Conservation (phyloP, 2,113 vertebrate genomes). For the Etia nguti region DNA sequence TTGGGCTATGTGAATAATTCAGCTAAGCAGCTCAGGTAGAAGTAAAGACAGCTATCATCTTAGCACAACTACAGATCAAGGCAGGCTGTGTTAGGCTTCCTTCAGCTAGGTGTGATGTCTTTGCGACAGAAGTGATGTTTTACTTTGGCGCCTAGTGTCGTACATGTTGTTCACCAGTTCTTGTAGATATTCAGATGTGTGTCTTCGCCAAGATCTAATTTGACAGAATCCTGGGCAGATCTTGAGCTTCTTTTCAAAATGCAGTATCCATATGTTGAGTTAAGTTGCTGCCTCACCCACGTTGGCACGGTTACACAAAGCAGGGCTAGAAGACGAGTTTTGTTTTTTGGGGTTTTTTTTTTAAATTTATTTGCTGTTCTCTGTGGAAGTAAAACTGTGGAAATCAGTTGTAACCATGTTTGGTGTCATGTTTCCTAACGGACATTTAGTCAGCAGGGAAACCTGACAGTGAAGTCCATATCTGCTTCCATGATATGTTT, state of each 20-base stretch:
- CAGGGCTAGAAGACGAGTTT: not conserved
- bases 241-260: not conserved
- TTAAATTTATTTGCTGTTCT: accelerated
- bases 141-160: not conserved
- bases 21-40: conserved; percentile 48
- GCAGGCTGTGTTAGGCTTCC: not conserved
- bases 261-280: not conserved
- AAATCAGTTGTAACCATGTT: not conserved
- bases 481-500: not conserved
- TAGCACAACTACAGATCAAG: not conserved
- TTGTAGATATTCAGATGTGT: not conserved
- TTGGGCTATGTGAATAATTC: conserved; percentile 61
- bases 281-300: not conserved
- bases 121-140: not conserved
- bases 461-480: not conserved
- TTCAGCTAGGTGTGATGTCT: not conserved
- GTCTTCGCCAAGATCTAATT: accelerated
- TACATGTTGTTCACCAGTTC: not conserved
- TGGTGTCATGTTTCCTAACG: not conserved
- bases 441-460: not conserved
- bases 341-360: accelerated
- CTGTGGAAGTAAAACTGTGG: not conserved
- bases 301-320: not conserved
- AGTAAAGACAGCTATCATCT: not conserved
- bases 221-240: not conserved